Percentiles rank a stretch among this genome's conserved stretches.
Evolutionary conservation across 2,888 invertebrate species (phyloP).

Genomic region (Gymnoscelis rufifasciata): DNA sequence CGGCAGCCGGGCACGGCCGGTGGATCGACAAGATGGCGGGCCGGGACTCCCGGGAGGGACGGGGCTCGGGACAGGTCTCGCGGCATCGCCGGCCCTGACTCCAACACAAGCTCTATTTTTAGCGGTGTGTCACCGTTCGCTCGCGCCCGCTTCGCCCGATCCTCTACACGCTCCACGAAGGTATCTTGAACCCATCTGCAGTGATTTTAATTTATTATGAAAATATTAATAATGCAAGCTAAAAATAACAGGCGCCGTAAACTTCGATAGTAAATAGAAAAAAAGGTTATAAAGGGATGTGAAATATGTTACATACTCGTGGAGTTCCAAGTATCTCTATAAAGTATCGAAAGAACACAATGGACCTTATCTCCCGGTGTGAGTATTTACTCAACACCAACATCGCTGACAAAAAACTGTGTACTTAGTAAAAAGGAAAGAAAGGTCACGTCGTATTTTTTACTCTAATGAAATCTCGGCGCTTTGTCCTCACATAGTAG

Average conservation of each 20-base stretch:
- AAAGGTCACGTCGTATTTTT: conserved; percentile 15
- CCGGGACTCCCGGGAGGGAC: conserved; percentile 46
- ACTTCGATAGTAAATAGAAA: not conserved
- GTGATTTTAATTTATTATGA: conserved; percentile 9
- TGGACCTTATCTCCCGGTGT: conserved; percentile 12
- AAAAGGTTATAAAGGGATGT: not conserved
- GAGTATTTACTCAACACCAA: conserved; percentile 16
- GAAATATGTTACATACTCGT: not conserved
- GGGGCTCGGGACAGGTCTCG: conserved; percentile 48
- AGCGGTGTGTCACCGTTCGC: conserved; percentile 74
- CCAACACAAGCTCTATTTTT: conserved; percentile 68
- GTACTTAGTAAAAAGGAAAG: conserved; percentile 1
- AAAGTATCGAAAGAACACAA: conserved; percentile 5
- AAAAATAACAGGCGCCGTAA: not conserved
- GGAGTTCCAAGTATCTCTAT: conserved; percentile 2
- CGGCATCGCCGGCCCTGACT: conserved; percentile 40
- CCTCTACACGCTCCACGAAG: conserved; percentile 27
- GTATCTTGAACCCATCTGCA: conserved; percentile 10
- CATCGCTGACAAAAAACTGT: conserved; percentile 13
- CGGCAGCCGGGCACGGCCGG: conserved; percentile 46
- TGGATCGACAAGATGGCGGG: conserved; percentile 68
- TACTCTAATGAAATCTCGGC: conserved; percentile 9
- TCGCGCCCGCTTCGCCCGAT: conserved; percentile 33
- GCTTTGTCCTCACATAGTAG: conserved; percentile 16
- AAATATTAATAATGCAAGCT: not conserved